Conservation (phyloP, 2,797 vertebrate species). For the Crenichthys baileyi region DNA sequence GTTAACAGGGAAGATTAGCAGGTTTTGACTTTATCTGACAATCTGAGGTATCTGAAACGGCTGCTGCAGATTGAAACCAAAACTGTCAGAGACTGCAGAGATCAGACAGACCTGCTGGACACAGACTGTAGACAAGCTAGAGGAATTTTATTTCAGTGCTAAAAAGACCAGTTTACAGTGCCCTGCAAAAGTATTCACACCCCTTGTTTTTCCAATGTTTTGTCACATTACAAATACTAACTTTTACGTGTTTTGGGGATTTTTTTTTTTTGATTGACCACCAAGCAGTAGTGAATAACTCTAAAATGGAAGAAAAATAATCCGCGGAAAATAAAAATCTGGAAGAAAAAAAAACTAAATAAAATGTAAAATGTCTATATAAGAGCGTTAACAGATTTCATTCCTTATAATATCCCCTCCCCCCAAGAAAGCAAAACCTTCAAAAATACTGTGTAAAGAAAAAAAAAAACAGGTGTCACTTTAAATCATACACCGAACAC, state of each 20-base stretch:
- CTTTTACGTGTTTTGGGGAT: not conserved
- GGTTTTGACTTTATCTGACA: not conserved
- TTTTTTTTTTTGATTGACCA: not conserved
- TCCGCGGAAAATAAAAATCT: not conserved
- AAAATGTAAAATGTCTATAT: not conserved
- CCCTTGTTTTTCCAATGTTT: not conserved
- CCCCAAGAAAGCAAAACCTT: not conserved
- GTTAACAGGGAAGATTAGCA: slow-evolving; percentile 22
- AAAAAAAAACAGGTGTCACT: not conserved
- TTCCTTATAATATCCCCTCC: not conserved
- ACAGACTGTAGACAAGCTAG: not conserved
- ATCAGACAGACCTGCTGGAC: not conserved
- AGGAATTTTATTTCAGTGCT: not conserved
- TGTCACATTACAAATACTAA: not conserved
- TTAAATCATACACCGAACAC: not conserved
- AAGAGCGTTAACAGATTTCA: not conserved
- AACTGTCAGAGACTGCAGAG: not conserved
- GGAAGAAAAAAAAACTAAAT: too few relatives aligned
- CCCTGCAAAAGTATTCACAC: not conserved
- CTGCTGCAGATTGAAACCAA: not conserved
- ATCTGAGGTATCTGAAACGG: not conserved
- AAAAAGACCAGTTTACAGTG: too few relatives aligned
- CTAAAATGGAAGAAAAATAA: not conserved
- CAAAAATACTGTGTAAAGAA: not conserved
- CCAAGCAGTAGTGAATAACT: not conserved